These are phyloP conservation scores for Ectobius pallidus DNA, from an alignment of 2,888 invertebrate genomes.

Conservation along the genomic window DNA sequence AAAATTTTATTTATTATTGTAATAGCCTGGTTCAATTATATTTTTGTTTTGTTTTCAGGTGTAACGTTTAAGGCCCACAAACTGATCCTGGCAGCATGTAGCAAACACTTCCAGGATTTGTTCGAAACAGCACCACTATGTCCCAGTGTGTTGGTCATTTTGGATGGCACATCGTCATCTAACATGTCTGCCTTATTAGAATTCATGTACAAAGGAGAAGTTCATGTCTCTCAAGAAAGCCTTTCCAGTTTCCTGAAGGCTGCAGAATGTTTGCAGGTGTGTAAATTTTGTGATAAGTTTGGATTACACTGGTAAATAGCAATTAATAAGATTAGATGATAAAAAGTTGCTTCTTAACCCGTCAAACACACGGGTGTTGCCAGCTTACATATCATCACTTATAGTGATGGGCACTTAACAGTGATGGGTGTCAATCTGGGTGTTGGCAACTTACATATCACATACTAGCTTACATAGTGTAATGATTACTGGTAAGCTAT, in stretches of 20 bases:
- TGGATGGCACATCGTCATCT: constrained; percentile 87
- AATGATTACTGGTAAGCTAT: no score
- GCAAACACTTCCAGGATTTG: constrained; percentile 90
- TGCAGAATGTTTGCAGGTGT: constrained; percentile 86
- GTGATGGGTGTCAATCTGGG: no score
- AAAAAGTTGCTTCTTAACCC: no score
- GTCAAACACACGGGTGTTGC: no score
- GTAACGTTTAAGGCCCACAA: constrained; percentile 91
- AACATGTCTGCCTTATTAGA: constrained; percentile 90
- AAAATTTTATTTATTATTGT: neutral
- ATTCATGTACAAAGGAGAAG: constrained; percentile 95
- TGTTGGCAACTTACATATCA: no score
- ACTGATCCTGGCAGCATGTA: constrained; percentile 89
- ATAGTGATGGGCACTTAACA: no score
- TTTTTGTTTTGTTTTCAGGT: constrained; percentile 61
- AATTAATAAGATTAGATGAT: neutral
- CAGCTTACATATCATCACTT: no score
- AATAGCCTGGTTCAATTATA: neutral
- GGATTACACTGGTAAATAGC: neutral
- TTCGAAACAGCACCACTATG: constrained; percentile 87
- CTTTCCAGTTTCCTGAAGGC: constrained; percentile 90
- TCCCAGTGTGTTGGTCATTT: constrained; percentile 80
- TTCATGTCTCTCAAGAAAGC: constrained; percentile 90
- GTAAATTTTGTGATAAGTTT: constrained; percentile 9
- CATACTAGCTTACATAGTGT: no score